Evolutionary conservation across 2,888 invertebrate species (phyloP).

Genomic region (Auanema sp.): DNA sequence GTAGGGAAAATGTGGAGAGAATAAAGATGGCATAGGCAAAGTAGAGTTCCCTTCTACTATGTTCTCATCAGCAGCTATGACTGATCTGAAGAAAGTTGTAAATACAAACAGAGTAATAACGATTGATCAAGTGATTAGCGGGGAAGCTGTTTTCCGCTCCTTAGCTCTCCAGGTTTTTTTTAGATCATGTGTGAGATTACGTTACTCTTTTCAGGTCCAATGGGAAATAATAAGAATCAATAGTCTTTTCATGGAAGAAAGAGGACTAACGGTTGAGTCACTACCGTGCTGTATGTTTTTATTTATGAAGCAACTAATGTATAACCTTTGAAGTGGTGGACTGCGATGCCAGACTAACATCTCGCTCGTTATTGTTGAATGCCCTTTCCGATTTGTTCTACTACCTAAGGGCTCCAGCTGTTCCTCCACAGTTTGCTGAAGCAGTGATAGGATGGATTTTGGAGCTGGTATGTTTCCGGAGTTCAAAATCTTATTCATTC

Average conservation of each 20-base stretch:
- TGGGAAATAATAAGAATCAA: slow-evolving; percentile 56
- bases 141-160: slow-evolving; percentile 46
- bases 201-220: slow-evolving; percentile 50
- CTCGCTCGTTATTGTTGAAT: slow-evolving; percentile 19
- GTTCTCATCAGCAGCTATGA: slow-evolving; percentile 34
- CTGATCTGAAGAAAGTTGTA: slow-evolving; percentile 47
- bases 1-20: slow-evolving; percentile 57
- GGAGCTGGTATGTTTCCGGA: slow-evolving; percentile 43
- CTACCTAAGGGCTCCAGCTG: slow-evolving; percentile 50
- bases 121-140: slow-evolving; percentile 45
- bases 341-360: slow-evolving; percentile 15
- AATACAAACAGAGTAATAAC: slow-evolving; percentile 38
- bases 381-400: slow-evolving; percentile 59
- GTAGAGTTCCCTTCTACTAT: slow-evolving; percentile 40
- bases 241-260: slow-evolving; percentile 50
- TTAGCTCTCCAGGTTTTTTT: slow-evolving; percentile 31
- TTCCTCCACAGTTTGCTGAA: slow-evolving; percentile 48
- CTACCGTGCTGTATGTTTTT: slow-evolving; percentile 44
- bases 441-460: slow-evolving; percentile 52
- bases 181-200: no score
- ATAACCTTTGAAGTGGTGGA: no score
- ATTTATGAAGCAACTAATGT: background rate
- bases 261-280: slow-evolving; percentile 33
- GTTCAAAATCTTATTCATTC: slow-evolving; percentile 6
- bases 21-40: slow-evolving; percentile 46